phyloP scores from a whole-genome alignment of 2,797 vertebrate species.

The Cossypha polioptera region DNA sequence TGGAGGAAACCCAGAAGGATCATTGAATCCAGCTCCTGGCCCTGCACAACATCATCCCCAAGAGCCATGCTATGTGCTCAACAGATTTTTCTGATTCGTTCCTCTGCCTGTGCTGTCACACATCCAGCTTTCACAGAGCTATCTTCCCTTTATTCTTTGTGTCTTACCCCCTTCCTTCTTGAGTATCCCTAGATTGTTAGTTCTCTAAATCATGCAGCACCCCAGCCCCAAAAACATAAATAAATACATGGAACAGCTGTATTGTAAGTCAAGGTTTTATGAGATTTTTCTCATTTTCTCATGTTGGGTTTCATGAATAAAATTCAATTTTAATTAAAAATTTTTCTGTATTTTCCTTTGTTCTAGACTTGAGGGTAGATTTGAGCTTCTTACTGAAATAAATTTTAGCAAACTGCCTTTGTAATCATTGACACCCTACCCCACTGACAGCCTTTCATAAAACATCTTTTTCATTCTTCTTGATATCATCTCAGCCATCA shows the following conservation, averaged over 20 bases:
- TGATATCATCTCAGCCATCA: not conserved
- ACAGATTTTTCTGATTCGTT: not conserved
- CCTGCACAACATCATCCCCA: not conserved
- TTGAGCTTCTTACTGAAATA: not conserved
- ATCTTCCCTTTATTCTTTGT: not conserved
- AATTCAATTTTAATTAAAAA: not conserved
- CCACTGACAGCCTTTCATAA: not conserved
- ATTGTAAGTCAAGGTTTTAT: not conserved
- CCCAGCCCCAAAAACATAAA: rapidly evolving
- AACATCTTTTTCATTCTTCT: not conserved
- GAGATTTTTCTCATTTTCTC: not conserved
- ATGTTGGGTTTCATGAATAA: not conserved
- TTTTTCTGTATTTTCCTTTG: not conserved
- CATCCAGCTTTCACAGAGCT: not conserved
- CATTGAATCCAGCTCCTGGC: not conserved
- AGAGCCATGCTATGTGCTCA: not conserved
- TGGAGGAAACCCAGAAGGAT: not conserved
- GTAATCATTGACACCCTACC: not conserved
- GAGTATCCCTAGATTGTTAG: not conserved
- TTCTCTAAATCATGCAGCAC: not conserved
- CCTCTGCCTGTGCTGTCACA: not conserved
- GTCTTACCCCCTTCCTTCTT: not conserved
- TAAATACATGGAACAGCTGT: not conserved
- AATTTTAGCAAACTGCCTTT: not conserved
- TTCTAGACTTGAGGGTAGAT: not conserved